Evolutionary conservation across 37 sponge, comb jelly and placozoan genomes (phyloP).

Genomic region (Haliclona indistincta): DNA sequence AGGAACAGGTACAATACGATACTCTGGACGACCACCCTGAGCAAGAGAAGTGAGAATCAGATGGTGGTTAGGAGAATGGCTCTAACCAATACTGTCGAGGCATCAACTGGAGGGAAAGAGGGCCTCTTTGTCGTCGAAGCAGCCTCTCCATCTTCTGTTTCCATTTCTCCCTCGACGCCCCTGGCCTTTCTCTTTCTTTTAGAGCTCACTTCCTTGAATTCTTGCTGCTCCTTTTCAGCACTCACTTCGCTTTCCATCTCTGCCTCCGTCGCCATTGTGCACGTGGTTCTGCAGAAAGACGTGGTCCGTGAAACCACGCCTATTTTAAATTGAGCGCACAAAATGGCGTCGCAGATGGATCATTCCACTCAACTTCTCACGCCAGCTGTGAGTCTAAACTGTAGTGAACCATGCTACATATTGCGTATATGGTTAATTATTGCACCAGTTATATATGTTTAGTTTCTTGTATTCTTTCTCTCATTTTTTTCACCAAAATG

Average conservation of each 20-base stretch:
- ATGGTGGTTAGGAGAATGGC: too few species aligned
- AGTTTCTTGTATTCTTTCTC: too few species aligned
- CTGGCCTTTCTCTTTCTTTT: constrained; percentile 7
- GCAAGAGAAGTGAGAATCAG: too few species aligned
- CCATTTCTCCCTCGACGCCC: neutral
- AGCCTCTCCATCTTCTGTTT: neutral
- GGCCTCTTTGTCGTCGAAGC: constrained; percentile 53
- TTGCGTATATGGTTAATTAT: too few species aligned
- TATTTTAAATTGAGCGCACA: constrained; percentile 19
- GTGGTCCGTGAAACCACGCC: neutral
- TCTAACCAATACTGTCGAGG: constrained; percentile 38
- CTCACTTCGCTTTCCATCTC: constrained; percentile 24
- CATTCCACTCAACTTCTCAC: neutral
- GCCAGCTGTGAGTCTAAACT: neutral
- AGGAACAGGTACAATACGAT: constrained; percentile 83
- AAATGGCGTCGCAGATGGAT: neutral
- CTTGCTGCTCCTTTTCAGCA: neutral
- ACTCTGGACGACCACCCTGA: constrained; percentile 63
- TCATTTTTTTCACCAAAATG: neutral
- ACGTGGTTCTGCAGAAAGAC: neutral
- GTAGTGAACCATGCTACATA: too few species aligned
- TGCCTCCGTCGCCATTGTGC: neutral
- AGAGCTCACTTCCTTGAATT: neutral
- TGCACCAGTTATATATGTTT: too few species aligned
- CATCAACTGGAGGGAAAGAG: constrained; percentile 73